phyloP scores from a whole-genome alignment of 2,888 invertebrate species.

The Lissonota sp. region DNA sequence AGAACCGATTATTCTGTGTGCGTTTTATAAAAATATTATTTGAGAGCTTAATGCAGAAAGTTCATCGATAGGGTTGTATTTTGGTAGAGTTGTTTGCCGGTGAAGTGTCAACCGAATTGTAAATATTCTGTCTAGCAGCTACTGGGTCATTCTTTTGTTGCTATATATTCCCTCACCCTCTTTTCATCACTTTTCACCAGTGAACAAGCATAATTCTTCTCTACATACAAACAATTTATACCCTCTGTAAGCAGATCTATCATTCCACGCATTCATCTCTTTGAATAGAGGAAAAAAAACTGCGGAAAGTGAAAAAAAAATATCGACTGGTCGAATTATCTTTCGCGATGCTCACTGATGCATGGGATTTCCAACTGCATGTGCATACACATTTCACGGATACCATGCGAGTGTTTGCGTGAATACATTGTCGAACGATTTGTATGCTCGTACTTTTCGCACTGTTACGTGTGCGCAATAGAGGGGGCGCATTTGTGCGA shows the following conservation, averaged over 20 bases:
- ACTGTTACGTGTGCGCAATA: neutral
- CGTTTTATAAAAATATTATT: too few species aligned
- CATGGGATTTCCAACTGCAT: conserved; percentile 17
- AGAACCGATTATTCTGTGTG: too few species aligned
- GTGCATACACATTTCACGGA: conserved; percentile 23
- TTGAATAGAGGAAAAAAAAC: neutral
- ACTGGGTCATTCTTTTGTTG: conserved; percentile 24
- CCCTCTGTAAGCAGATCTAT: neutral
- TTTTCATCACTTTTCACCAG: neutral
- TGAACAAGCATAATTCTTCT: neutral
- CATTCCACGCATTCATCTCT: neutral
- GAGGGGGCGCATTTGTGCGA: conserved; percentile 14
- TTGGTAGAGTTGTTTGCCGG: too few species aligned
- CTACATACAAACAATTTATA: conserved; percentile 2
- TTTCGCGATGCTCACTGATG: neutral
- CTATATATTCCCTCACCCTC: neutral
- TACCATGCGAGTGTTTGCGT: conserved; percentile 7
- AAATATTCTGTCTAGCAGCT: neutral
- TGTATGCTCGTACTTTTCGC: neutral
- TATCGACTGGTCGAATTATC: neutral
- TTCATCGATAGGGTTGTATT: too few species aligned
- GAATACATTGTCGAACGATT: conserved; percentile 2
- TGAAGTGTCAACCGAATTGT: too few species aligned
- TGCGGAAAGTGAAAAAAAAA: neutral
- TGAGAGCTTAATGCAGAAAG: too few species aligned